Base-by-base conservation (phyloP, 2,113 vertebrate species). In the Capreolus pygargus region DNA sequence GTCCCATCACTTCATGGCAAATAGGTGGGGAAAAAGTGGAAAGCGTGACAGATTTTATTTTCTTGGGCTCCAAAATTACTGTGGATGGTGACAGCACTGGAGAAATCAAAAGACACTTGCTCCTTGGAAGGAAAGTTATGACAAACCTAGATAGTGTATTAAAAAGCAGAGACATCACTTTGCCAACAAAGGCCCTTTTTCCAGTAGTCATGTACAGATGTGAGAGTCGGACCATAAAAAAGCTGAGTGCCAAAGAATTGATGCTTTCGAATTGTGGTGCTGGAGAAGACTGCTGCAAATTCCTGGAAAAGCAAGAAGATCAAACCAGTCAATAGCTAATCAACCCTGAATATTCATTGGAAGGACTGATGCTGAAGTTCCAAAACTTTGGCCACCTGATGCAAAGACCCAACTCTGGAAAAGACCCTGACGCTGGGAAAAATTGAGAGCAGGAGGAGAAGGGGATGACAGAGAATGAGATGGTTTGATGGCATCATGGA, bases 201-300 rank as follows among this genome's bases (percentile, higher is more conserved):
- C n/a, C 64, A 67, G 33, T 67, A 36, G 17, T 36, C 17, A 11
- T 67, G 64, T 67, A 5, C 2, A 2, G 16, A 21, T 70, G n/a
- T 70, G 64, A 70, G n/a, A 70, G 16, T 21, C 36, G n/a, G 8
- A 36, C n/a, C 17, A 36, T 70, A 36, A 70, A 36, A 21, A 74
- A 13, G 67, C 67, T 39, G 67, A 74, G 67, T 0, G 1, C 10
- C 19, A 39, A 27, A 74, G n/a, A 23, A 74, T 4, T 74, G 36
- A 21, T 74, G 36, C 36, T 39, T 21, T 6, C 0, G 0, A 74
- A 39, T 13, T 74, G 67, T 25, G 19, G 10, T 23, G 67, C 67
- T 74, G 5, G 11, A 39, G 67, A 74, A 39, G 67, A 13, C 21
- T 74, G 19, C 36, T 74, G 21, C 1, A 10, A 39, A 36, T 39